phyloP scores from a whole-genome alignment of 2,797 vertebrate species.

The Mastacembelus armatus region DNA sequence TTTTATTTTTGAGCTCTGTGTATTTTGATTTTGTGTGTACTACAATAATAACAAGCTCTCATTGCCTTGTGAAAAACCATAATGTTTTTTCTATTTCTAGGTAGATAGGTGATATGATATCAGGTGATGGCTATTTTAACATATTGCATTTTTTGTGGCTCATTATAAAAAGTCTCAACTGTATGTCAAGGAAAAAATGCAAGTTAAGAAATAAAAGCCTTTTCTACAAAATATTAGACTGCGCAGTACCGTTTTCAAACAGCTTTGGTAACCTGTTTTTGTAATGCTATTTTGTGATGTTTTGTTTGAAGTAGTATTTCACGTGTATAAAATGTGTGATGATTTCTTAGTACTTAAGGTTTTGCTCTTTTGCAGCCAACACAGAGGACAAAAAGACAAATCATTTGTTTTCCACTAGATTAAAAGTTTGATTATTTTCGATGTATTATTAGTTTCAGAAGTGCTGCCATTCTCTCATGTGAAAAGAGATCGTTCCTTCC shows the following conservation, averaged over 20 bases:
- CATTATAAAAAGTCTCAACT: conserved; percentile 8
- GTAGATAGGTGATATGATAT: neutral
- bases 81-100: neutral
- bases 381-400: conserved; percentile 29
- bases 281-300: neutral
- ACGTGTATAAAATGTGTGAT: conserved; percentile 17
- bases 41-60: neutral
- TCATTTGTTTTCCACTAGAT: conserved; percentile 34
- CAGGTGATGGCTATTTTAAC: neutral
- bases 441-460: conserved; percentile 39
- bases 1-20: too few species aligned
- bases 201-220: conserved; percentile 2
- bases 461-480: conserved; percentile 46
- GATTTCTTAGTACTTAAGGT: conserved; percentile 15
- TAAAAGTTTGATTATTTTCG: conserved; percentile 47
- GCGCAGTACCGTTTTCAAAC: conserved; percentile 26
- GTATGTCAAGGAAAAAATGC: conserved; percentile 8
- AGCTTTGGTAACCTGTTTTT: conserved; percentile 14
- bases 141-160: conserved; percentile 6
- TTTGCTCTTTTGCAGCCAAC: conserved; percentile 31
- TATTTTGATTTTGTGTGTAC: too few species aligned
- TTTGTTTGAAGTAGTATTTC: conserved; percentile 32
- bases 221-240: conserved; percentile 7
- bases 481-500: conserved; percentile 54
- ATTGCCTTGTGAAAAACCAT: neutral